These are phyloP conservation scores for Halcyon malimbica DNA, from an alignment of 2,113 vertebrate genomes.

Conservation along the genomic window DNA sequence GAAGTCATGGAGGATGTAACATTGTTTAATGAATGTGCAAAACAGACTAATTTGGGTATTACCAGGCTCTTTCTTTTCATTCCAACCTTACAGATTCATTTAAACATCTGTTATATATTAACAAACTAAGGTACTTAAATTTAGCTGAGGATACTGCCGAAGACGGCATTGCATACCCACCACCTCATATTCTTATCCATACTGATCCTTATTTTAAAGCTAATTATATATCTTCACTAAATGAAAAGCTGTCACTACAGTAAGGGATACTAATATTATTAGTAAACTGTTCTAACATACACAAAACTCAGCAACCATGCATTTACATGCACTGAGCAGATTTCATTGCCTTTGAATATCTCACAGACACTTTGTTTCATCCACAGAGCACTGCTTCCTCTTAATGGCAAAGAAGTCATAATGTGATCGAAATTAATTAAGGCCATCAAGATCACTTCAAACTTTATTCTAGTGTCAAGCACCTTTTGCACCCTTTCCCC, in stretches of 20 bases:
- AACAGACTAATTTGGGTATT: neutral
- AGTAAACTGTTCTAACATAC: neutral
- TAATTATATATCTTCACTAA: neutral
- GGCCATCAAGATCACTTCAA: neutral
- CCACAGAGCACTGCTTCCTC: neutral
- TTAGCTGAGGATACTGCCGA: neutral
- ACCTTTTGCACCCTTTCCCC: neutral
- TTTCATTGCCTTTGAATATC: neutral
- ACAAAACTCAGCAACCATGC: neutral
- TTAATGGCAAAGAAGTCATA: neutral
- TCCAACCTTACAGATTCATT: neutral
- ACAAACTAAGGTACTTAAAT: neutral
- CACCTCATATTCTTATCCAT: neutral
- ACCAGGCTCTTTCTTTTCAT: neutral
- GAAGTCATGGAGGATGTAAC: neutral
- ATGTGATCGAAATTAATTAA: conserved; percentile 3
- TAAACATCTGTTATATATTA: neutral
- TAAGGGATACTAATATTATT: neutral
- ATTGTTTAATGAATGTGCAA: neutral
- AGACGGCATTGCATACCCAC: neutral
- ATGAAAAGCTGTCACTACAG: neutral
- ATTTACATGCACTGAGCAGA: neutral
- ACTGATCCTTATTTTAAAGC: neutral
- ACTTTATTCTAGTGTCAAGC: neutral
- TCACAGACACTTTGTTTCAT: neutral